Conservation (phyloP, 2,888 invertebrate genomes). For the Hyppa rectilinea region DNA sequence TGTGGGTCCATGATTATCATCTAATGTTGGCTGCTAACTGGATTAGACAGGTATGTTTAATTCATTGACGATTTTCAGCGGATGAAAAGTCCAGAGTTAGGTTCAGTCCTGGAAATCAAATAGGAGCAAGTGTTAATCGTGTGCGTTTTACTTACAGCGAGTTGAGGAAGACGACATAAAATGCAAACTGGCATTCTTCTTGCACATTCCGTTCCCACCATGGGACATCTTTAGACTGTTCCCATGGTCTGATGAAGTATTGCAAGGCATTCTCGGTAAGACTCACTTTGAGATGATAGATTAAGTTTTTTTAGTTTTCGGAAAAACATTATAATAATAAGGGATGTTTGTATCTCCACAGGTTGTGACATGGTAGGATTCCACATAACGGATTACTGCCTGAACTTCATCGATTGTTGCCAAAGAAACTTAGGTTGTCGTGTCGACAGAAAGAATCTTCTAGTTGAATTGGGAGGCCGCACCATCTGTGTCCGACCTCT, state of each 20-base stretch:
- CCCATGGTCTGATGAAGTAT: conserved; percentile 98
- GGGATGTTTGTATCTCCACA: conserved; percentile 70
- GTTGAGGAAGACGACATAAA: conserved; percentile 94
- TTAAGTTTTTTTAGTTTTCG: background rate
- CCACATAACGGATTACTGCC: conserved; percentile 97
- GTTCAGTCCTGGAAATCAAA: background rate
- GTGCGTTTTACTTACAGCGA: conserved; percentile 84
- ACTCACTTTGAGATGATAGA: conserved; percentile 1
- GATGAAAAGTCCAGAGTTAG: no score
- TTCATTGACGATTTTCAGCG: background rate
- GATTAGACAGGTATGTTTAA: conserved; percentile 93
- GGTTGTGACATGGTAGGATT: conserved; percentile 98
- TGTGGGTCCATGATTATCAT: conserved; percentile 99
- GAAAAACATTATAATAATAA: background rate
- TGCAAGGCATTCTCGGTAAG: conserved; percentile 96
- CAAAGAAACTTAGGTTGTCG: conserved; percentile 96
- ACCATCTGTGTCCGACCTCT: conserved; percentile 95
- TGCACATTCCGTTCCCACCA: conserved; percentile 98
- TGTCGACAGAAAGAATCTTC: conserved; percentile 96
- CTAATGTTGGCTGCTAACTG: conserved; percentile 98
- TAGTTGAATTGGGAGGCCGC: conserved; percentile 96
- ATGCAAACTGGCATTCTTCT: conserved; percentile 97
- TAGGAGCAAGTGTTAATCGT: conserved; percentile 22
- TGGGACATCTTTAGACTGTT: conserved; percentile 98
- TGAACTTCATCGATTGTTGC: conserved; percentile 98